phyloP scores from a whole-genome alignment of 2,113 vertebrate genomes.

The Bagarius yarrelli region DNA sequence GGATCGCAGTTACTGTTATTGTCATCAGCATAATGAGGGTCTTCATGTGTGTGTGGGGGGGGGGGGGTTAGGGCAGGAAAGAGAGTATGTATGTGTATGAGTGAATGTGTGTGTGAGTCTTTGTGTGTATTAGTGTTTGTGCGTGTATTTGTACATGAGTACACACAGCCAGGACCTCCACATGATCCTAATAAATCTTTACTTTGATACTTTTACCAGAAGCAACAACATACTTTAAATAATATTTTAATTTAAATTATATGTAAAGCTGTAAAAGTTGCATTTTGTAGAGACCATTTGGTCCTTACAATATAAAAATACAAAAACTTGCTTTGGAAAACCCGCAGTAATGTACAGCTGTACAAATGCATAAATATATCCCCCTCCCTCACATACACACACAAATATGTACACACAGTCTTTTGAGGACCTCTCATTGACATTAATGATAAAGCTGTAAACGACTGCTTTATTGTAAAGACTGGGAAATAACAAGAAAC shows the following conservation, averaged over 20 bases:
- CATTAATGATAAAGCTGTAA: too few species aligned
- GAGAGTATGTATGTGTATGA: not conserved
- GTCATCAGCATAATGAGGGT: not conserved
- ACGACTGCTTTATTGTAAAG: too few species aligned
- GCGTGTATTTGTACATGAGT: too few species aligned
- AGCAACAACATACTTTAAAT: too few species aligned
- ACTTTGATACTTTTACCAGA: too few species aligned
- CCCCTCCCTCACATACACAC: not conserved
- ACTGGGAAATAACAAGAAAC: too few species aligned
- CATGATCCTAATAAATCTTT: too few species aligned
- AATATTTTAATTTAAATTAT: too few species aligned
- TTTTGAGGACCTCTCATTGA: too few species aligned
- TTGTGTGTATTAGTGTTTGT: too few species aligned
- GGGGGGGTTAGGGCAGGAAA: not conserved
- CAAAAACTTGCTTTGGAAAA: not conserved
- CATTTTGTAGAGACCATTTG: not conserved
- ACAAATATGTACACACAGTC: not conserved
- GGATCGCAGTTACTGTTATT: conserved; percentile 3
- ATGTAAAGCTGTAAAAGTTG: too few species aligned
- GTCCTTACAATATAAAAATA: not conserved
- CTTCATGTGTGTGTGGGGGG: not conserved
- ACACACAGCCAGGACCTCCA: too few species aligned
- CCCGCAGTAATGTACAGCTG: not conserved
- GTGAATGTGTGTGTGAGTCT: not conserved
- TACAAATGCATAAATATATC: not conserved